Base-by-base conservation (phyloP, 2,113 vertebrate genomes). In the Petroica traversi region DNA sequence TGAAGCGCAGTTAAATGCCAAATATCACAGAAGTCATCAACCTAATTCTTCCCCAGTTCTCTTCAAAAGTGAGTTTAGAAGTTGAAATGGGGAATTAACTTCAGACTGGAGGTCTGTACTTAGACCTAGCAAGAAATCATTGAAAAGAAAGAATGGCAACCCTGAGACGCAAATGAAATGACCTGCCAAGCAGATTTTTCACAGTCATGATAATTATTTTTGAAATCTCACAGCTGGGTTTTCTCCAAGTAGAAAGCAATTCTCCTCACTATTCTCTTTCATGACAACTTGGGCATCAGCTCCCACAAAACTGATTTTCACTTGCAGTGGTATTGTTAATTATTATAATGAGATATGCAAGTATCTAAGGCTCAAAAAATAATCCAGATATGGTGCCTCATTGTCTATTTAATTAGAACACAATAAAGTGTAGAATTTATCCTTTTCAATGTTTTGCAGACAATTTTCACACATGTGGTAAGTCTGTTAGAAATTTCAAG, bases 401-500 rank as follows among this genome's bases (percentile, higher is more conserved):
- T 94, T 94, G 77, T 94, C 88, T 85, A 33, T 95, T 96, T 92
- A 92, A 95, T 94, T 93, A 81, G 94, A 96, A 93, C 69, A 96
- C 88, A 95, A 84, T 91, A 95, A 95, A 97, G 86, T 68, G 57
- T 62, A 80, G 73, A 86, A 91, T 91, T 95, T 85, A 89, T 67
- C 81, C 57, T 72, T 82, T 95, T 77, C 71, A 90, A 61, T 95
- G 92, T 94, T 89, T 92, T 93, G 64, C 82, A 78, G 93, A 58
- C 82, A 95, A 92, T 92, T 96, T 97, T 97, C 95, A 96, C 91
- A 95, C 57, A 63, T 96, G 75, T 63, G 92, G 58, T 91, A 89
- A 96, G 75, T 84, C 94, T 93, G 95, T 92, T 94, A 93, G 89
- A 96, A 96, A 78, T 97, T 92, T 95, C 90, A 92, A 89, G 97